Base-by-base conservation (phyloP, 2,797 vertebrate genomes). In the Coccyzus lansbergi region DNA sequence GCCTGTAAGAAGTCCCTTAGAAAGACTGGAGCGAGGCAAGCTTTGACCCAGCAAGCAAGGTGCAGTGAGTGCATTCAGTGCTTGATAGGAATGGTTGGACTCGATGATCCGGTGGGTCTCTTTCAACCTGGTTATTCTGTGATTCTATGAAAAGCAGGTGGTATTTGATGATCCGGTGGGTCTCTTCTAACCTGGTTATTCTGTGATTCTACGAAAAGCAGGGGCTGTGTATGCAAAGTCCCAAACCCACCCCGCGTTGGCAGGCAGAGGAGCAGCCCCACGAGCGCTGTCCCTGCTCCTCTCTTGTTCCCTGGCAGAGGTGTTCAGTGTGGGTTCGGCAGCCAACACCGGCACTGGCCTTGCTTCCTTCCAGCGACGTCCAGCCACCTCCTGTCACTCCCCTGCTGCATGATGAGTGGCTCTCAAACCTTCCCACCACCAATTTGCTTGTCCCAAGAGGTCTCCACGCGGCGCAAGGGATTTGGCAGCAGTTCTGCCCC, bases 351-450 rank as follows among this genome's bases (percentile, higher is more conserved):
- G 55, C 48, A 42, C 28, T n/a, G 72, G 65, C 72, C 68, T 81
- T 31, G 53, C 62, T 87, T 56, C 56, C 18, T 83, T 18, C 17
- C 69, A 77, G 81, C 33, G 29, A 64, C 0, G 0, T 63, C 42
- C 71, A 82, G 55, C 55, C 81, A 22, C 34, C 74, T 86, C 78
- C 63, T 77, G 36, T 56, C 19, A 4, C 88, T 53, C 40, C 31
- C 62, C 52, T 1, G 1, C 2, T 44, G 71, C 68, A 58, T 1
- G 40, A 77, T 0, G 0, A 89, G 88, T 0, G 0, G 60, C 82
- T 77, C 64, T 55, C 7, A 6, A 29, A 19, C 31, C 29, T 28
- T 75, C 2, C 6, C 42, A 2, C 34, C 51, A 16, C 34, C 4
- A 0, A 1, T 20, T 44, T 74, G 42, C 64, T 76, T 44, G 38